Evolutionary conservation across 2,888 invertebrate genomes (phyloP), one percentile per base, ranked within the genome.

Genomic region (Gnatocerus cornutus): DNA sequence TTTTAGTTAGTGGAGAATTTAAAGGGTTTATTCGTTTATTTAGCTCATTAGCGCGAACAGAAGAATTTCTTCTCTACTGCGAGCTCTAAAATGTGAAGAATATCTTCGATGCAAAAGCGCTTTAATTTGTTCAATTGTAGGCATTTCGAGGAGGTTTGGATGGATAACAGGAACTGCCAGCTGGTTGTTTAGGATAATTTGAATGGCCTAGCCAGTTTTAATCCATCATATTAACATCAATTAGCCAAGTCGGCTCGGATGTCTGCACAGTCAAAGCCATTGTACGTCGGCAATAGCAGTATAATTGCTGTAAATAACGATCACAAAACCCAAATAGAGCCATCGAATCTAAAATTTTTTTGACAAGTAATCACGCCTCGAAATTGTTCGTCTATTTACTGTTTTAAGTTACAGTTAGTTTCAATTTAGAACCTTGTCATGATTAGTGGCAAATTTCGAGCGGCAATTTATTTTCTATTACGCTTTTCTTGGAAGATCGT

Each of bases 1-100:
- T 78, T 78, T 78, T 77, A 77, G 77, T 77, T 76, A 78, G 76
- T 76, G 71, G 76, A 74, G 79, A 79, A 79, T 79, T 77, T 78
- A 77, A 78, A 78, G 78, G 76, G 78, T 74, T 71, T 67, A 62
- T 71, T 78, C 76, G 77, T 79, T 78, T 78, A 78, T 78, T 78
- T 77, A 76, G 72, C 76, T 79, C 78, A 79, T 79, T 79, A 79
- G 63, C 56, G 52, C 62, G 10, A 37, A 39, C 52, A 52, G 21
- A 46, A 50, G 59, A 58, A 66, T 63, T 62, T 62, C 12, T 53
- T 33, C 16, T 53, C 13, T 1, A 21, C 21, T 21, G 1, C 2
- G 21, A 21, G 21, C 21, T 3, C 21, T 21, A 21, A 33, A 33
- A 33, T 33, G 6, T 33, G 33, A 33, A 33, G 2, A 33, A 33